Evolutionary conservation across 2,888 invertebrate genomes (phyloP).

Genomic region (Dicranocentrus wangi): DNA sequence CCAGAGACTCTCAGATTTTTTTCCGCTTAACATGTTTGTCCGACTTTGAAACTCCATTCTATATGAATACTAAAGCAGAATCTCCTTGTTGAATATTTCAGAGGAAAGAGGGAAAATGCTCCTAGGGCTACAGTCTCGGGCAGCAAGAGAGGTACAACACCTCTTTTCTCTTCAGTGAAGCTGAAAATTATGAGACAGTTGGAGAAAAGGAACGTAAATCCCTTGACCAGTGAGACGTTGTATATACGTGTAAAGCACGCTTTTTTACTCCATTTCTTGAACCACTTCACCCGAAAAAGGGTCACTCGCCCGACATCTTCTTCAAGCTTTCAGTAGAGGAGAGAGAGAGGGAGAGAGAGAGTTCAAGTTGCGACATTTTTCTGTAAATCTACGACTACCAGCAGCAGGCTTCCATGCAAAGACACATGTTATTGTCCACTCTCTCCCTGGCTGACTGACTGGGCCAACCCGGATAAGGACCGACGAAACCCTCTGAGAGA

Average conservation of each 20-base stretch:
- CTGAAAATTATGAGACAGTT: conserved; percentile 68
- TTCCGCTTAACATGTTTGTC: too few relatives aligned
- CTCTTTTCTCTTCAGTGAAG: conserved; percentile 64
- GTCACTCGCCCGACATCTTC: conserved; percentile 56
- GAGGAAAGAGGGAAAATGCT: conserved; percentile 4
- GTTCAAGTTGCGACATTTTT: conserved; percentile 43
- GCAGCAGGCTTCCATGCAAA: conserved; percentile 9
- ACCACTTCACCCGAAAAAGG: conserved; percentile 56
- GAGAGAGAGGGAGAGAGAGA: too few relatives aligned
- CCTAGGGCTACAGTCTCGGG: too few relatives aligned
- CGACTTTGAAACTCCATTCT: neutral
- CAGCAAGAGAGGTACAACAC: conserved; percentile 53
- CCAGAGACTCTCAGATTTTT: too few relatives aligned
- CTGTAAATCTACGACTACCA: conserved; percentile 25
- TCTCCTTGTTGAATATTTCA: neutral
- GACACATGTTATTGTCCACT: conserved; percentile 50
- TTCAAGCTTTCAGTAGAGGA: conserved; percentile 46
- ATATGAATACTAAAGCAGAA: conserved; percentile 36
- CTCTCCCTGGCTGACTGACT: neutral
- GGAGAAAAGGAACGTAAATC: conserved; percentile 62
- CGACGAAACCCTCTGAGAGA: too few relatives aligned
- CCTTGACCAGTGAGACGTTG: conserved; percentile 63
- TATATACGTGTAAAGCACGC: conserved; percentile 22
- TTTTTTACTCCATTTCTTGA: conserved; percentile 29
- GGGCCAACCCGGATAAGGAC: conserved; percentile 51